Base-by-base conservation (phyloP, 2,113 vertebrate genomes). In the Hippocampus guttulatus region DNA sequence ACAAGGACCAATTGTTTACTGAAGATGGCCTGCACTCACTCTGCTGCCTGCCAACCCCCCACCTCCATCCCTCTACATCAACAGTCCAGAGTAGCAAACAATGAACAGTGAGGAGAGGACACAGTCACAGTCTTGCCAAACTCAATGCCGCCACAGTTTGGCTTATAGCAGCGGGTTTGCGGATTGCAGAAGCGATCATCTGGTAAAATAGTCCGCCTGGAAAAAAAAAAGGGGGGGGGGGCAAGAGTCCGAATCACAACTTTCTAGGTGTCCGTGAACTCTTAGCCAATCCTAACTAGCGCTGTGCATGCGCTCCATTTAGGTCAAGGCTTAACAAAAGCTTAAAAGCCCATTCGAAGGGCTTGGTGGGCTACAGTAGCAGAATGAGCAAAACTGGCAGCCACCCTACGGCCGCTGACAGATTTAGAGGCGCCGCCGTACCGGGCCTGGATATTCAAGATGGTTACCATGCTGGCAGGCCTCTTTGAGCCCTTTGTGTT, bases 1-100 rank as follows among this genome's bases (percentile, higher is more conserved):
- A 91, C 85, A 90, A 88, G 84, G 88, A 84, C 70, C 87, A 78
- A 89, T 91, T 91, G 89, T 90, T 88, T 88, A 80, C 69, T 64
- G 76, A 86, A 85, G 87, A 90, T 85, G 83, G 80, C 83, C 86
- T 80, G 81, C 75, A 81, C 84, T 80, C 84, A 75, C 77, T 75
- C 66, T 73, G 9, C 51, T 33, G 51, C 58, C 58, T 33, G 43
- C n/a, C 43, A 67, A 74, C 55, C 81, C 75, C 76, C 74, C 73
- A 69, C n/a, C 76, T 79, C 79, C 80, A 73, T 25, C 15, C 43
- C 43, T 86, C 70, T 71, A 86, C 88, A 87, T 87, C 83, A 85
- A 81, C 87, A 69, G 81, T 65, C 73, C 72, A 76, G 73, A 83
- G 79, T 41, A 40, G 61, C 57, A 69, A 79, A 89, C 88, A 90